phyloP scores from a whole-genome alignment of 2,113 vertebrate genomes.

The Emydocephalus ijimae region DNA sequence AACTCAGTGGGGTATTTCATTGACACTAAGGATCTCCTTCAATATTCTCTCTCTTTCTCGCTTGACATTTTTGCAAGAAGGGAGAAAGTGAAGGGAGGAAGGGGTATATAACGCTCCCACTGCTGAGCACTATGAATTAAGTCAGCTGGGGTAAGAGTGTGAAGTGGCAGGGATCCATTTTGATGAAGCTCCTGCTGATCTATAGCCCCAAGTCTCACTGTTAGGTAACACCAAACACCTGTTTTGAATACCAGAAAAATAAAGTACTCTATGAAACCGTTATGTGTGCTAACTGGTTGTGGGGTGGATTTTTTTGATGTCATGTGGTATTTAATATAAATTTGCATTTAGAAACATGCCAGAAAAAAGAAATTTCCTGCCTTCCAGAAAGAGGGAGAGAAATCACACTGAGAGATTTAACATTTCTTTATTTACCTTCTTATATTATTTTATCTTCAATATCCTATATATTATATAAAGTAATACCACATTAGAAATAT shows the following conservation, averaged over 20 bases:
- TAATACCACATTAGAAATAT: constrained; percentile 17
- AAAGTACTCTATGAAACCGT: constrained; percentile 42
- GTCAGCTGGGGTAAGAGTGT: constrained; percentile 63
- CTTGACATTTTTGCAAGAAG: constrained; percentile 58
- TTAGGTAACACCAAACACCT: constrained; percentile 64
- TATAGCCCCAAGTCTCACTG: constrained; percentile 62
- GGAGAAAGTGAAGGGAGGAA: constrained; percentile 55
- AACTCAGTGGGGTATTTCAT: constrained; percentile 62
- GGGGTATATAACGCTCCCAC: constrained; percentile 56
- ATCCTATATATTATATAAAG: constrained; percentile 36
- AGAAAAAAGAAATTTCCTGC: constrained; percentile 44
- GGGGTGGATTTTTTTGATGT: constrained; percentile 52
- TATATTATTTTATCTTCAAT: constrained; percentile 36
- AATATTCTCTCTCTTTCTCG: constrained; percentile 62
- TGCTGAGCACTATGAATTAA: constrained; percentile 64
- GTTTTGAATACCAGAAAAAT: constrained; percentile 59
- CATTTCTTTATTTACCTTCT: constrained; percentile 50
- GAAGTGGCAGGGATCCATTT: constrained; percentile 65
- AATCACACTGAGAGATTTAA: constrained; percentile 41
- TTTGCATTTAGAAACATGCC: constrained; percentile 46
- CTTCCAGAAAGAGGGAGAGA: constrained; percentile 53
- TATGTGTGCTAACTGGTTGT: constrained; percentile 17
- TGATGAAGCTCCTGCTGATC: constrained; percentile 65
- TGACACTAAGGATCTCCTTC: constrained; percentile 64
- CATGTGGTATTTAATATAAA: constrained; percentile 55